Percentiles rank a stretch among this genome's conserved stretches.
Evolutionary conservation across 2,888 invertebrate species (phyloP).

Genomic region (Lapara coniferarum): DNA sequence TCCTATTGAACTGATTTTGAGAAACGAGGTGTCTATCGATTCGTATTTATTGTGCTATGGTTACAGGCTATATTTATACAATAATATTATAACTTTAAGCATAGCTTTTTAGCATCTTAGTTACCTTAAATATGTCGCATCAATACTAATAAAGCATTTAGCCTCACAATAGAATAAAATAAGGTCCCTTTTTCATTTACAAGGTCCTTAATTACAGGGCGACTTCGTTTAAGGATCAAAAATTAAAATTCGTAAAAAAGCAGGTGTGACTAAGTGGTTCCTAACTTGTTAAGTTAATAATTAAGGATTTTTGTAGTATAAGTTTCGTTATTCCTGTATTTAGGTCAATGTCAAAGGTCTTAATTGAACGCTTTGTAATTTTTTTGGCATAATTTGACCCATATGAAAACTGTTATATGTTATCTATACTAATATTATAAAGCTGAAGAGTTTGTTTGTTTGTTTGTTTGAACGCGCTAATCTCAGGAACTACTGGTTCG

Average conservation of each 20-base stretch:
- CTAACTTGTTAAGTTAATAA: slow-evolving; percentile 2
- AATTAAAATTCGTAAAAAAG: slow-evolving; percentile 6
- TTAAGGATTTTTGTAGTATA: slow-evolving; percentile 4
- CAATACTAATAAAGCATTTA: background rate
- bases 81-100: too few species aligned
- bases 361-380: too few species aligned
- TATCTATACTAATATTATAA: too few species aligned
- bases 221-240: background rate
- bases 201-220: background rate
- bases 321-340: background rate
- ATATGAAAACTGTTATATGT: background rate
- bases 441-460: too few species aligned
- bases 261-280: slow-evolving; percentile 2
- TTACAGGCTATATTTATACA: too few species aligned
- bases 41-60: too few species aligned
- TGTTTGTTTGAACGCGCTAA: too few species aligned
- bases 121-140: background rate
- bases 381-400: background rate
- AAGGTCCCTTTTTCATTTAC: background rate
- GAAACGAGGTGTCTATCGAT: too few species aligned
- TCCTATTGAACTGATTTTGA: too few species aligned
- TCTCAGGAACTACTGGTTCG: too few species aligned
- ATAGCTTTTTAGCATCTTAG: background rate
- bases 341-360: background rate
- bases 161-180: background rate